phyloP scores from a whole-genome alignment of 2,797 vertebrate genomes.

The Petrocephalus schoutedeni region DNA sequence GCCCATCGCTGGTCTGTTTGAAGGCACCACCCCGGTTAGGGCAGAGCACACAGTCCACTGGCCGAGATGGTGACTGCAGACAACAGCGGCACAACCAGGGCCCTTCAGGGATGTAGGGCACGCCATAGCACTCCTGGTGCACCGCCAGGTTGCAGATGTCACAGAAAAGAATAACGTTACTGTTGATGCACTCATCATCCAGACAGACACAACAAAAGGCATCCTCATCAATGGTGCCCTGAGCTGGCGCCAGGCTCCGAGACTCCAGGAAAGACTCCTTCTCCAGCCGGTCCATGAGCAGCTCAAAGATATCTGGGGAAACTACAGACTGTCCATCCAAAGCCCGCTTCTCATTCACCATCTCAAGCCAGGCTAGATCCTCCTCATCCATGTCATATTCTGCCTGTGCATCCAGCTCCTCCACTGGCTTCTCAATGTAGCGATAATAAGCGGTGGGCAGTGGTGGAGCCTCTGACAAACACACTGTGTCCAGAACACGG shows the following conservation, averaged over 20 bases:
- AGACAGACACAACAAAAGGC: slow-evolving; percentile 95
- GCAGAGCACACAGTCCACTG: slow-evolving; percentile 93
- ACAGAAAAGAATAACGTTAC: slow-evolving; percentile 96
- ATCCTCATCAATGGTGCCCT: slow-evolving; percentile 84
- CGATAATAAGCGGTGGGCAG: slow-evolving; percentile 81
- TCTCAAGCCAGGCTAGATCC: slow-evolving; percentile 92
- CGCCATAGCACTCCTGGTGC: slow-evolving; percentile 96
- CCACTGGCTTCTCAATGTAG: slow-evolving; percentile 76
- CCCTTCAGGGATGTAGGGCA: slow-evolving; percentile 97
- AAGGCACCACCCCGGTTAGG: slow-evolving; percentile 96
- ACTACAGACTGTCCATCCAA: slow-evolving; percentile 80
- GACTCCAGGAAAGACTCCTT: slow-evolving; percentile 90
- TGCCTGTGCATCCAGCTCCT: slow-evolving; percentile 84
- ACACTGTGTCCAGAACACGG: slow-evolving; percentile 69
- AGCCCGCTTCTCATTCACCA: slow-evolving; percentile 89
- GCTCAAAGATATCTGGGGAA: slow-evolving; percentile 83
- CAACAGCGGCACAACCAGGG: slow-evolving; percentile 98
- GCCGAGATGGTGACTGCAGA: slow-evolving; percentile 87
- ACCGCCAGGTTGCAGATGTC: slow-evolving; percentile 97
- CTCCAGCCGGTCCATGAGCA: slow-evolving; percentile 87
- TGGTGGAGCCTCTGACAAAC: slow-evolving; percentile 64
- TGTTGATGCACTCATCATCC: slow-evolving; percentile 96
- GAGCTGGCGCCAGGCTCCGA: slow-evolving; percentile 77
- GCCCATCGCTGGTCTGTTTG: slow-evolving; percentile 94
- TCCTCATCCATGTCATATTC: slow-evolving; percentile 99